These are phyloP conservation scores for Eubasilissa regina DNA, from an alignment of 1,140 invertebrate species.

Conservation along the genomic window DNA sequence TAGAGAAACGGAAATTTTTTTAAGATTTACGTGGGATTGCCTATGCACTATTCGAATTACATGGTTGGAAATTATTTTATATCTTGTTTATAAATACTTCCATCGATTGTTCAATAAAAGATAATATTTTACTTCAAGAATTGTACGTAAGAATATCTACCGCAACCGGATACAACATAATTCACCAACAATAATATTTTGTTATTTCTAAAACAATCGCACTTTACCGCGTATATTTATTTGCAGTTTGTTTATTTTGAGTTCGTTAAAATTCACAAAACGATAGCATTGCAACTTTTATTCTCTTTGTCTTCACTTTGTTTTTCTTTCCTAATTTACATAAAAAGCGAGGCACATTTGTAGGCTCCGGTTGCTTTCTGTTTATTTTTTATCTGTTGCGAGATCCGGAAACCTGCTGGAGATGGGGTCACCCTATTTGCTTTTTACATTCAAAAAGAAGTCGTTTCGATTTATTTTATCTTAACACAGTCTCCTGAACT, in stretches of 20 bases:
- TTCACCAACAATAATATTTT: neutral
- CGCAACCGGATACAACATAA: no score
- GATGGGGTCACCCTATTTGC: conserved; percentile 36
- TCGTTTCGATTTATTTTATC: conserved; percentile 43
- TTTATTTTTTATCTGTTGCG: conserved; percentile 59
- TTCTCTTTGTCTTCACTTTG: conserved; percentile 45
- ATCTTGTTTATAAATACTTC: neutral
- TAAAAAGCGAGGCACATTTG: conserved; percentile 60
- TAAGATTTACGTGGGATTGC: no score
- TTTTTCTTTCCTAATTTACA: conserved; percentile 58
- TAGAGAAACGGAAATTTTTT: no score
- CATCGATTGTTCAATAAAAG: neutral
- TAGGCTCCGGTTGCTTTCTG: conserved; percentile 57
- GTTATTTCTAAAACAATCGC: conserved; percentile 7
- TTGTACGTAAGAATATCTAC: no score
- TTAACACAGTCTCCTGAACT: conserved; percentile 35
- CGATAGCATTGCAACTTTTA: conserved; percentile 46
- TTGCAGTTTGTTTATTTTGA: conserved; percentile 25
- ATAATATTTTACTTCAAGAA: no score
- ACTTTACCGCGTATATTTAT: conserved; percentile 1
- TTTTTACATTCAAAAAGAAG: conserved; percentile 32
- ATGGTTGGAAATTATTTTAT: no score
- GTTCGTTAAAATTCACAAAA: conserved; percentile 41
- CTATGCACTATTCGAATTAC: no score
- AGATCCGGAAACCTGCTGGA: conserved; percentile 55